These are phyloP conservation scores for Agraylea sexmaculata DNA, from an alignment of 1,140 invertebrate species.

Conservation along the genomic window DNA sequence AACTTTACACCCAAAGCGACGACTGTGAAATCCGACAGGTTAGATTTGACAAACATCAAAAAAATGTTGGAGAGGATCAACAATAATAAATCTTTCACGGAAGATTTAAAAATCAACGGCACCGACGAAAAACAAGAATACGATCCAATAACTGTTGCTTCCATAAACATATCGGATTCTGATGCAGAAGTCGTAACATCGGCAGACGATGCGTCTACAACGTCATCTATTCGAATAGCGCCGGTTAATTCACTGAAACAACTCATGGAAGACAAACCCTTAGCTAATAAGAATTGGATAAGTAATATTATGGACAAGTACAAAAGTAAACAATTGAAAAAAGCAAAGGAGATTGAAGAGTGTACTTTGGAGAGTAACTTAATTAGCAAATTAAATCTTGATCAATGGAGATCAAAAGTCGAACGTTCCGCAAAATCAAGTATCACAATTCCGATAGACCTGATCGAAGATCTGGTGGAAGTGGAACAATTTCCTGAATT, in stretches of 20 bases:
- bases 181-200: constrained; percentile 33
- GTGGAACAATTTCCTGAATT: constrained; percentile 36
- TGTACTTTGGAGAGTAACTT: constrained; percentile 29
- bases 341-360: constrained; percentile 30
- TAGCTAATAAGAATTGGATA: constrained; percentile 30
- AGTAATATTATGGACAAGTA: constrained; percentile 31
- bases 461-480: constrained; percentile 25
- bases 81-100: constrained; percentile 1
- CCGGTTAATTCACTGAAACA: constrained; percentile 31
- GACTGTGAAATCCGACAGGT: background rate
- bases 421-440: constrained; percentile 34
- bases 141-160: constrained; percentile 33
- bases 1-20: constrained; percentile 25
- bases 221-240: constrained; percentile 30
- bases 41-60: constrained; percentile 6
- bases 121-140: constrained; percentile 26
- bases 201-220: constrained; percentile 27
- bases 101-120: background rate
- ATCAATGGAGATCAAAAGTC: constrained; percentile 31
- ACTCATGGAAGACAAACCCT: constrained; percentile 25
- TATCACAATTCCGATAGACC: constrained; percentile 33
- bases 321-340: constrained; percentile 29
- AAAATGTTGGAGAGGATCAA: background rate
- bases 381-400: constrained; percentile 34
- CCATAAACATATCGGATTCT: constrained; percentile 37